Conservation (phyloP, 2,113 vertebrate species). For the Pelodiscus sinensis region DNA sequence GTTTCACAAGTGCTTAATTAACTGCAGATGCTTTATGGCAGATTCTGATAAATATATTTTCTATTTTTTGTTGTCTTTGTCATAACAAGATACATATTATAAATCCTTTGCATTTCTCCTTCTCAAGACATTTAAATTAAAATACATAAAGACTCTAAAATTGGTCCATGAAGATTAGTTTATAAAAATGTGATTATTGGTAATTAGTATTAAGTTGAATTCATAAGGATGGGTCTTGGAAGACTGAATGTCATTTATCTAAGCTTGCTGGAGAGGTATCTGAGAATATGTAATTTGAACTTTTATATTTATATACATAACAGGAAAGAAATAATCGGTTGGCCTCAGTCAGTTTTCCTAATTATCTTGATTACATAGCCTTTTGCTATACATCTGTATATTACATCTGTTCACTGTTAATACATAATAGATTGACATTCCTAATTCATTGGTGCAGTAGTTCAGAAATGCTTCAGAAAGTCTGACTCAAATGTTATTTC, state of each 20-base stretch:
- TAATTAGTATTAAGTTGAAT: neutral
- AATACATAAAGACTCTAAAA: neutral
- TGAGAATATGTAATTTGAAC: neutral
- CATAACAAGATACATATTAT: neutral
- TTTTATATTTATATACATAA: neutral
- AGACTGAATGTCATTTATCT: neutral
- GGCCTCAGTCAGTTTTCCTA: neutral
- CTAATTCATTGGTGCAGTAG: neutral
- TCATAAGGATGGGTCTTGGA: neutral
- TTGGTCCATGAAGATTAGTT: neutral
- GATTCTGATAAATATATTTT: neutral
- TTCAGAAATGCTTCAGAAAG: neutral
- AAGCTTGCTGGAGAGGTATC: neutral
- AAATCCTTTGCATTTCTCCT: neutral
- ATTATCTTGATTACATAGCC: neutral
- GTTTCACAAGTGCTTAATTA: neutral
- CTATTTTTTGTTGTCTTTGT: neutral
- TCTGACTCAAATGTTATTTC: slow-evolving; percentile 5
- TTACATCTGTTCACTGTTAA: neutral
- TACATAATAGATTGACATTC: neutral
- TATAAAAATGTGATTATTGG: neutral
- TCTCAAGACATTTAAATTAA: neutral
- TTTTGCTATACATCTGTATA: neutral
- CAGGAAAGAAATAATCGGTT: neutral
- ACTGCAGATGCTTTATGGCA: neutral